Evolutionary conservation across 2,113 vertebrate species (phyloP).

Genomic region (Alethe castanea): DNA sequence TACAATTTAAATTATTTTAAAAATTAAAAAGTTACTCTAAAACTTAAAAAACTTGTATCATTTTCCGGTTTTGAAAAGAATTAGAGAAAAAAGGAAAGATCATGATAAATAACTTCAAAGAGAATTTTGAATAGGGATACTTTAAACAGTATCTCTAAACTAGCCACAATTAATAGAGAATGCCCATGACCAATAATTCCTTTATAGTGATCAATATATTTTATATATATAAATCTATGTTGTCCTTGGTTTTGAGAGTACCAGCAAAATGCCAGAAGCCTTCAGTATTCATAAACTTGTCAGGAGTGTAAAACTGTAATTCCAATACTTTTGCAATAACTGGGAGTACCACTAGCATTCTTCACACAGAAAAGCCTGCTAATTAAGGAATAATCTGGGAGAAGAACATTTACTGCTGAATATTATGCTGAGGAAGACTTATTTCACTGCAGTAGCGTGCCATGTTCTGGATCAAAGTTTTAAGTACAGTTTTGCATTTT

Average conservation of each 20-base stretch:
- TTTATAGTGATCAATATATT: not conserved
- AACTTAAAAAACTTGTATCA: not conserved
- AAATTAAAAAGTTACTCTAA: not conserved
- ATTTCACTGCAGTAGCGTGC: not conserved
- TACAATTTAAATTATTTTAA: not conserved
- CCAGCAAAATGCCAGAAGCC: not conserved
- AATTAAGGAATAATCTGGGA: not conserved
- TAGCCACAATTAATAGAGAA: not conserved
- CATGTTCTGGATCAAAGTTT: constrained; percentile 1
- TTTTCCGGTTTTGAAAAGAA: not conserved
- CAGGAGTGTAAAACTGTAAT: not conserved
- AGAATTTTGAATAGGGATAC: not conserved
- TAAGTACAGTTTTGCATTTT: not conserved
- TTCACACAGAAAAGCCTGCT: not conserved
- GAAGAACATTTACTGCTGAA: not conserved
- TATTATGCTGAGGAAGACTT: not conserved
- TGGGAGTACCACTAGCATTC: not conserved
- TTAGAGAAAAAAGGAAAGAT: not conserved
- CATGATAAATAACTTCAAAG: not conserved
- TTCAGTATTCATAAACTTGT: not conserved
- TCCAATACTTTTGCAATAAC: not conserved
- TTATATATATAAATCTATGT: not conserved
- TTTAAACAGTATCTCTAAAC: not conserved
- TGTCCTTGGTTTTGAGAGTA: not conserved
- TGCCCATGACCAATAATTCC: not conserved